A percentile compares a stretch with the other conserved stretches of the same genome.
phyloP scores from a whole-genome alignment of 2,888 invertebrate genomes.

The Mythimna pallens region DNA sequence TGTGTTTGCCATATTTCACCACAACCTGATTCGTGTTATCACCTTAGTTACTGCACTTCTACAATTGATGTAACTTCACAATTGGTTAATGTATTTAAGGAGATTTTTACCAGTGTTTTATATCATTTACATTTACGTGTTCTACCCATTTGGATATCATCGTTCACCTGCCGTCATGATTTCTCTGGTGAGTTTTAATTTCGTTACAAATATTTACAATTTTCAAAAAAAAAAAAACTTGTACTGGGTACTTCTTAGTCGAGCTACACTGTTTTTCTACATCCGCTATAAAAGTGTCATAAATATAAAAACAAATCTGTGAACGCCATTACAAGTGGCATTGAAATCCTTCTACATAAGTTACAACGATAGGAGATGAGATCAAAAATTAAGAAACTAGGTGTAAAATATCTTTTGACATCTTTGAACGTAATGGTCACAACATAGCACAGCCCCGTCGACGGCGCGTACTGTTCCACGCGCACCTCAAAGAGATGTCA shows the following conservation, averaged over 20 bases:
- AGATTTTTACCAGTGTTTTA: constrained; percentile 61
- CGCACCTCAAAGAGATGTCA: too few relatives aligned
- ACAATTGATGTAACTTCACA: constrained; percentile 80
- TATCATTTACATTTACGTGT: constrained; percentile 71
- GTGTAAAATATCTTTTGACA: too few relatives aligned
- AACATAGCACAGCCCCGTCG: too few relatives aligned
- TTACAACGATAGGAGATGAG: too few relatives aligned
- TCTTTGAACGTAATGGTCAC: too few relatives aligned
- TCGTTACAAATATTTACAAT: not conserved
- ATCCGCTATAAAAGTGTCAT: too few relatives aligned
- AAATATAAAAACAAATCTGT: too few relatives aligned
- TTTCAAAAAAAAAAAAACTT: not conserved
- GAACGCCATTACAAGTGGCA: too few relatives aligned
- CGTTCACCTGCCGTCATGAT: constrained; percentile 71
- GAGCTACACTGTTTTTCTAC: too few relatives aligned
- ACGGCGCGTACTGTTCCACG: too few relatives aligned
- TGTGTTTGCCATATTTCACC: constrained; percentile 71
- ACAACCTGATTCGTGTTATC: constrained; percentile 82
- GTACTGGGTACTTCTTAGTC: not conserved
- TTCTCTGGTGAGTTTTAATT: constrained; percentile 77
- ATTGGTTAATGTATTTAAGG: constrained; percentile 85
- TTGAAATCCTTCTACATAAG: too few relatives aligned
- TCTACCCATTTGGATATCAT: constrained; percentile 46
- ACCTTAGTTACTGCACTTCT: constrained; percentile 78
- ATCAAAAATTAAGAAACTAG: too few relatives aligned